A percentile compares a stretch with the other conserved stretches of the same genome.
These are phyloP conservation scores for Platanista minor DNA, from an alignment of 2,113 vertebrate species.

Conservation along the genomic window DNA sequence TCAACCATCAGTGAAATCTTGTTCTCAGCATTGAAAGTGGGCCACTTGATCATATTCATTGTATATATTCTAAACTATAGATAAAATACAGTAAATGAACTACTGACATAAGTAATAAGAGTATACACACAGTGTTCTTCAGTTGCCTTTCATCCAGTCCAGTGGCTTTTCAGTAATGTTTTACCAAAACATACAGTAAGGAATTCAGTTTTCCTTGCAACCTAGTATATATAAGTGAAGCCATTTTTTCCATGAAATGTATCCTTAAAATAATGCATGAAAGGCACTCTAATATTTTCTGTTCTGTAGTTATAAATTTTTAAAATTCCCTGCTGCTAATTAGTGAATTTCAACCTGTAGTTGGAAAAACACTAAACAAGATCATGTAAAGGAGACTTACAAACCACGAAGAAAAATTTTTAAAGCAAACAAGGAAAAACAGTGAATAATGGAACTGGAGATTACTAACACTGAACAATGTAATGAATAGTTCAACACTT, in stretches of 20 bases:
- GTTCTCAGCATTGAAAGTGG: neutral
- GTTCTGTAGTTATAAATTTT: neutral
- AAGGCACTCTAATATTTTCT: neutral
- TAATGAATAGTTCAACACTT: neutral
- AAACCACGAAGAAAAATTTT: neutral
- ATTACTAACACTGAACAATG: neutral
- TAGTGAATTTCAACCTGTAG: neutral
- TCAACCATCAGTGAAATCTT: constrained; percentile 10
- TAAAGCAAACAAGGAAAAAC: neutral
- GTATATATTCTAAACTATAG: neutral
- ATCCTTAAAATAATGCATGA: neutral
- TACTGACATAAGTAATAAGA: neutral
- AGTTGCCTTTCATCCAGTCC: neutral
- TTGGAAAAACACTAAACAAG: neutral
- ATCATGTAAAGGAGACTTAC: neutral
- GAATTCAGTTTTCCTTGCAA: neutral
- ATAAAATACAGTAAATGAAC: neutral
- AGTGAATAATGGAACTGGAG: neutral
- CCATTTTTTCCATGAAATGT: neutral
- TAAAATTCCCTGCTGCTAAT: neutral
- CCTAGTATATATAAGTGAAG: neutral
- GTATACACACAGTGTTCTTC: neutral
- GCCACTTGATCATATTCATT: neutral
- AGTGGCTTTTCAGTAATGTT: neutral
- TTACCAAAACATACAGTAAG: neutral